Evolutionary conservation across 2,888 invertebrate species (phyloP).

Genomic region (Rapana venosa): DNA sequence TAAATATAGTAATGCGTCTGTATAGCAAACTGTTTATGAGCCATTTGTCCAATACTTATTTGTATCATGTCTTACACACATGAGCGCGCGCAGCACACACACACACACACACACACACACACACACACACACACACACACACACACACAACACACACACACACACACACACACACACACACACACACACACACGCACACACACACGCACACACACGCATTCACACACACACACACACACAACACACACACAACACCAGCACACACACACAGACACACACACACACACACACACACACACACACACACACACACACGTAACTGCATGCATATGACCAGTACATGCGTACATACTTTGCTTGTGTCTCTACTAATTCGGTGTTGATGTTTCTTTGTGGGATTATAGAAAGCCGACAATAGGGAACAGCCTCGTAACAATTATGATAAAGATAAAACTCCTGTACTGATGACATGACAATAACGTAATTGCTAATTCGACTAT

Average conservation of each 20-base stretch:
- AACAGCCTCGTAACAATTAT: no score
- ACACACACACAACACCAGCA: not conserved
- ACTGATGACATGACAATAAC: no score
- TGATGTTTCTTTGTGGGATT: no score
- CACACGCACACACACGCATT: not conserved
- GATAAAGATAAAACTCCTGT: no score
- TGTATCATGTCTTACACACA: no score
- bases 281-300: not conserved
- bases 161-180: not conserved
- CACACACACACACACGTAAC: not conserved
- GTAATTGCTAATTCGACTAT: no score
- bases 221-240: slow-evolving; percentile 10
- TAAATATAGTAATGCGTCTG: no score
- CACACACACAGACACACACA: not conserved
- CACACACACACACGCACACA: not conserved
- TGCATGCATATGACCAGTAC: not conserved
- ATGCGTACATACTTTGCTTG: no score
- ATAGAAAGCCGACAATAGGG: no score
- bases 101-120: slow-evolving; percentile 1
- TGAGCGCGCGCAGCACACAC: not conserved
- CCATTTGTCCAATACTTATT: no score
- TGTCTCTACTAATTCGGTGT: no score
- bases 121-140: slow-evolving; percentile 16
- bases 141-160: not conserved
- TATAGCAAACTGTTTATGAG: no score